phyloP scores from a whole-genome alignment of 2,113 vertebrate genomes.

The Tachysurus fulvidraco region DNA sequence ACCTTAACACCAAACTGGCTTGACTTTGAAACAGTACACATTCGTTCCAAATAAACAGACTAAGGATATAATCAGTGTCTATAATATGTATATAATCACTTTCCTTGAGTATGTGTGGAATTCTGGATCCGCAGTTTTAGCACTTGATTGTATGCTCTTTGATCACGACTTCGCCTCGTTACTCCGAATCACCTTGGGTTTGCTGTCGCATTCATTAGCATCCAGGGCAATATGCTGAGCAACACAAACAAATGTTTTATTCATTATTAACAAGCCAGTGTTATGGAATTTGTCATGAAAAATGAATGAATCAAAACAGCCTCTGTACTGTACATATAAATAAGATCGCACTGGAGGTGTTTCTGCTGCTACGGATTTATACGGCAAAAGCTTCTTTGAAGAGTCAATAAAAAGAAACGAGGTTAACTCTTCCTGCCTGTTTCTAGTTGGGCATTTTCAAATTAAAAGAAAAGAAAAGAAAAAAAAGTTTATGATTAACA shows the following conservation, averaged over 20 bases:
- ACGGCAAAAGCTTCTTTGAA: background rate
- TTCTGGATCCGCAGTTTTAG: background rate
- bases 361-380: background rate
- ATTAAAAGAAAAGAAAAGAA: no score
- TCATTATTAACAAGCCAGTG: conserved; percentile 59
- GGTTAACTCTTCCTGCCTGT: background rate
- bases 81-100: background rate
- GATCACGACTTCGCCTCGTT: conserved; percentile 11
- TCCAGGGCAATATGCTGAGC: conserved; percentile 53
- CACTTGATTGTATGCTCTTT: background rate
- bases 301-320: conserved; percentile 45
- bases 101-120: background rate
- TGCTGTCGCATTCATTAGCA: conserved; percentile 62
- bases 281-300: conserved; percentile 52
- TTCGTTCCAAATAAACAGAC: background rate
- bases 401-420: background rate
- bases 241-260: conserved; percentile 69
- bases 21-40: background rate
- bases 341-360: conserved; percentile 4
- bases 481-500: background rate
- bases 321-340: conserved; percentile 35
- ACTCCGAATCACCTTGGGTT: conserved; percentile 44
- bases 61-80: background rate
- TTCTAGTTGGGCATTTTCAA: background rate
- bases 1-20: no score